Percentiles rank a stretch among this genome's conserved stretches.
Evolutionary conservation across 1,140 invertebrate genomes (phyloP).

Genomic region (Neodiprion virginianus): DNA sequence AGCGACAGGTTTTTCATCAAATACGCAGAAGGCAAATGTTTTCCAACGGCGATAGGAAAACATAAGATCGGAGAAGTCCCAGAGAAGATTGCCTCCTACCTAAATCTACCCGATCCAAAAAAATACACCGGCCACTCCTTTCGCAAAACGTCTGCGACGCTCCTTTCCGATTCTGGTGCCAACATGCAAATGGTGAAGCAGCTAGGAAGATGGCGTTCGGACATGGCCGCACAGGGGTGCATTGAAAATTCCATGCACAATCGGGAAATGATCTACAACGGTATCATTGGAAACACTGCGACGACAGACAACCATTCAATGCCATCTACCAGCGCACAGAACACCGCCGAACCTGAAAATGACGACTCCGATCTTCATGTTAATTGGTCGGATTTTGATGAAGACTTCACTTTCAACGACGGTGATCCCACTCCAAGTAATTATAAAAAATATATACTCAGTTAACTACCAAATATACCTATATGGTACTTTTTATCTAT

Average conservation of each 20-base stretch:
- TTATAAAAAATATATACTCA: slow-evolving; percentile 14
- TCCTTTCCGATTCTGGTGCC: slow-evolving; percentile 1
- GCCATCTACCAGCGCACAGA: slow-evolving; percentile 9
- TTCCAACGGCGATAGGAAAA: slow-evolving; percentile 22
- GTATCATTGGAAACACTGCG: slow-evolving; percentile 18
- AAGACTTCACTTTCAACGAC: slow-evolving; percentile 11
- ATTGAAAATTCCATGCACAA: slow-evolving; percentile 25
- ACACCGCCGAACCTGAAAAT: slow-evolving; percentile 9
- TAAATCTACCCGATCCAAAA: slow-evolving; percentile 26
- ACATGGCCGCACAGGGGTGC: slow-evolving; percentile 3
- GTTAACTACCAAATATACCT: neutral
- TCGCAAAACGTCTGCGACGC: slow-evolving; percentile 25
- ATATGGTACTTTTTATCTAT: slow-evolving; percentile 21
- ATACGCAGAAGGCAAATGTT: slow-evolving; percentile 34
- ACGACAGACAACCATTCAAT: neutral
- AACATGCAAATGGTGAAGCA: too few species aligned
- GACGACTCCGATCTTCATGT: slow-evolving; percentile 15
- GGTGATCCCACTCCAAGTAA: slow-evolving; percentile 13
- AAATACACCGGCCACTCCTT: slow-evolving; percentile 33
- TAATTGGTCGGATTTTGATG: slow-evolving; percentile 18
- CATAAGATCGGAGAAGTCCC: too few species aligned
- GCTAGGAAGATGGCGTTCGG: too few species aligned
- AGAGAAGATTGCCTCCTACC: slow-evolving; percentile 25
- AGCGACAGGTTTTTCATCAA: slow-evolving; percentile 32
- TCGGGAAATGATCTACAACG: slow-evolving; percentile 22